phyloP scores from a whole-genome alignment of 2,797 vertebrate species.

The Microctenopoma steveboyesi region DNA sequence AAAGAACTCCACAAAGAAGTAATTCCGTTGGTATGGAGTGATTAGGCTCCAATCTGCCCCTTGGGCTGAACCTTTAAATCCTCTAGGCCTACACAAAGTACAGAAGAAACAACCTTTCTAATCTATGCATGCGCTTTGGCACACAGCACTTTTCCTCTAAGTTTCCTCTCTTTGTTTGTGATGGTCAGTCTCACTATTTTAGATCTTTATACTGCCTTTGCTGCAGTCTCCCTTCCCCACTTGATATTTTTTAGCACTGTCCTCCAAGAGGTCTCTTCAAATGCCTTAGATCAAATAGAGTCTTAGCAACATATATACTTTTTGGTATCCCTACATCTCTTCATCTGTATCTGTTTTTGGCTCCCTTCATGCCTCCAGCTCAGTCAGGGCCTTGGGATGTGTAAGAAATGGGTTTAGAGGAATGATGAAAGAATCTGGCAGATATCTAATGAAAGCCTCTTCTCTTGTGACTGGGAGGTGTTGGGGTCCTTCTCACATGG shows the following conservation, averaged over 20 bases:
- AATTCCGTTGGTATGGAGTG: too few species aligned
- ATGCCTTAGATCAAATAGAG: conserved; percentile 35
- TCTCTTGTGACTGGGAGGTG: neutral
- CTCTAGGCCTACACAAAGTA: too few species aligned
- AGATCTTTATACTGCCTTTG: conserved; percentile 17
- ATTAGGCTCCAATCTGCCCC: too few species aligned
- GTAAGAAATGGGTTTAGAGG: conserved; percentile 1
- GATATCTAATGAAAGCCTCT: conserved; percentile 21
- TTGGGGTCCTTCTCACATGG: neutral
- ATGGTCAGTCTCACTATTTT: conserved; percentile 6
- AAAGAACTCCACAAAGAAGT: too few species aligned
- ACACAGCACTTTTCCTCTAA: too few species aligned
- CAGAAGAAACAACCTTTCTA: too few species aligned
- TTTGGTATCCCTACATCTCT: conserved; percentile 16
- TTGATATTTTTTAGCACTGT: conserved; percentile 19
- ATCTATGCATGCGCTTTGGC: too few species aligned
- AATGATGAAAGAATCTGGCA: conserved; percentile 23
- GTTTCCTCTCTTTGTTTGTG: conserved; percentile 14
- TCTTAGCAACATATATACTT: neutral
- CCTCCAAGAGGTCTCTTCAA: conserved; percentile 46
- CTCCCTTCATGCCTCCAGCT: conserved; percentile 5
- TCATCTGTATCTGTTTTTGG: conserved; percentile 29
- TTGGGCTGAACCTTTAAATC: too few species aligned
- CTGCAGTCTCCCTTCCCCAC: conserved; percentile 9
- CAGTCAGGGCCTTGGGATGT: conserved; percentile 2